A percentile compares a stretch with the other conserved stretches of the same genome.
phyloP scores from a whole-genome alignment of 2,797 vertebrate species.

The Tamandua tetradactyla region DNA sequence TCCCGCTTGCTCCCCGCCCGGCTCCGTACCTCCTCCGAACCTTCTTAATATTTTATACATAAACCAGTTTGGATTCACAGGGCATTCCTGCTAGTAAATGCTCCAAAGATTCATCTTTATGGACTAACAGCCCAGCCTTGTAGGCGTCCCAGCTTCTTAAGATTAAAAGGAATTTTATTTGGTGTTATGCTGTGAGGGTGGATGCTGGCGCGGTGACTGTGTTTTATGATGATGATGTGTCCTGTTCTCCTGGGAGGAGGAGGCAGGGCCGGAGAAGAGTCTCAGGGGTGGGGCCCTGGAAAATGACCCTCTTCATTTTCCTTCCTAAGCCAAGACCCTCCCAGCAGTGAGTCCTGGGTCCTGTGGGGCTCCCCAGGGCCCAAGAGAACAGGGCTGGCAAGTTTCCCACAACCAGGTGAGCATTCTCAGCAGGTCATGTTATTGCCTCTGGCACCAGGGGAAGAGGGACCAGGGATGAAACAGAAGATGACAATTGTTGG shows the following conservation, averaged over 20 bases:
- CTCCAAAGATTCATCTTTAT: constrained; percentile 77
- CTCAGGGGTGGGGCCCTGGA: neutral
- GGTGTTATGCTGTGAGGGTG: constrained; percentile 30
- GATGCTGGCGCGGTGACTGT: neutral
- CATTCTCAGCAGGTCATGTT: neutral
- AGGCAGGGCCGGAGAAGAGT: neutral
- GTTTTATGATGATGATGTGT: constrained; percentile 37
- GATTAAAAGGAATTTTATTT: constrained; percentile 78
- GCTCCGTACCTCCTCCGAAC: constrained; percentile 44
- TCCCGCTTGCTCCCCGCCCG: neutral
- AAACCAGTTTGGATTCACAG: constrained; percentile 74
- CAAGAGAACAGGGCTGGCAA: no score
- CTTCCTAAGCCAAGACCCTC: neutral
- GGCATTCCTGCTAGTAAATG: constrained; percentile 78
- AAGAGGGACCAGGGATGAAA: neutral
- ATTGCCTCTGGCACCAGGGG: rapidly evolving
- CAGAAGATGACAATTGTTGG: rapidly evolving
- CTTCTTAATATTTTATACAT: constrained; percentile 77
- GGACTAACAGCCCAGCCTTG: constrained; percentile 53
- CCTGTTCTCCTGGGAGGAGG: constrained; percentile 53
- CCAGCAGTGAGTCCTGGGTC: neutral
- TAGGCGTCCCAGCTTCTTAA: constrained; percentile 66
- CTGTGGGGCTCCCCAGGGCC: neutral
- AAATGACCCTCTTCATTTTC: neutral
- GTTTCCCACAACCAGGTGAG: rapidly evolving